Conservation (phyloP, 1,140 invertebrate species). For the Bombus balteatus region DNA sequence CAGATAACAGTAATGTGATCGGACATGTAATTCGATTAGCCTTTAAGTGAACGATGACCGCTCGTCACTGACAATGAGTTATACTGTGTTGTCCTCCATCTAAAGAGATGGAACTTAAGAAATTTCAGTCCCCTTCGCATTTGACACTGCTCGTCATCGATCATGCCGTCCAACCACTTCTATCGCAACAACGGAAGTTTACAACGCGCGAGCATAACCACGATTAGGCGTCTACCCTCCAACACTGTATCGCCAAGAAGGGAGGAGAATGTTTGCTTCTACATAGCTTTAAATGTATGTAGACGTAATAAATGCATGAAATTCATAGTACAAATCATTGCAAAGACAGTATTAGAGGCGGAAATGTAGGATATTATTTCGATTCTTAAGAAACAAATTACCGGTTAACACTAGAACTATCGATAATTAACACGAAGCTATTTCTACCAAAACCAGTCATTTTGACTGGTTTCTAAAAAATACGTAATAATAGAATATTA, state of each 20-base stretch:
- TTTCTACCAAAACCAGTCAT: no score
- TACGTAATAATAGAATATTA: no score
- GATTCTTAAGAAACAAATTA: no score
- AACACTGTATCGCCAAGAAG: neutral
- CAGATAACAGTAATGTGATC: slow-evolving; percentile 27
- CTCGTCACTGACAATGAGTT: neutral
- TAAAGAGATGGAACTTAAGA: slow-evolving; percentile 39
- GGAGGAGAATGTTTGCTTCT: no score
- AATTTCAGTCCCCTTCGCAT: slow-evolving; percentile 6
- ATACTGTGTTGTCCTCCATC: slow-evolving; percentile 20
- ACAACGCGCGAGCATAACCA: neutral
- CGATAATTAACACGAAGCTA: no score
- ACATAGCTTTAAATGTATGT: no score
- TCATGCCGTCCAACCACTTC: slow-evolving; percentile 9
- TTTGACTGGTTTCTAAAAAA: no score
- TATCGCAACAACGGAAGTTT: neutral
- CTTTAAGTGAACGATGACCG: slow-evolving; percentile 42
- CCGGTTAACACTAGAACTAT: no score
- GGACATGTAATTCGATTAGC: slow-evolving; percentile 34
- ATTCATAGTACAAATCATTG: no score
- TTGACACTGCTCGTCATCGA: slow-evolving; percentile 33
- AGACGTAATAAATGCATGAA: no score
- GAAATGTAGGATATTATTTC: no score
- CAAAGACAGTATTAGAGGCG: no score
- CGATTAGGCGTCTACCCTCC: neutral